These are phyloP conservation scores for Megaptera novaeangliae DNA, from an alignment of 2,113 vertebrate genomes.

Conservation along the genomic window DNA sequence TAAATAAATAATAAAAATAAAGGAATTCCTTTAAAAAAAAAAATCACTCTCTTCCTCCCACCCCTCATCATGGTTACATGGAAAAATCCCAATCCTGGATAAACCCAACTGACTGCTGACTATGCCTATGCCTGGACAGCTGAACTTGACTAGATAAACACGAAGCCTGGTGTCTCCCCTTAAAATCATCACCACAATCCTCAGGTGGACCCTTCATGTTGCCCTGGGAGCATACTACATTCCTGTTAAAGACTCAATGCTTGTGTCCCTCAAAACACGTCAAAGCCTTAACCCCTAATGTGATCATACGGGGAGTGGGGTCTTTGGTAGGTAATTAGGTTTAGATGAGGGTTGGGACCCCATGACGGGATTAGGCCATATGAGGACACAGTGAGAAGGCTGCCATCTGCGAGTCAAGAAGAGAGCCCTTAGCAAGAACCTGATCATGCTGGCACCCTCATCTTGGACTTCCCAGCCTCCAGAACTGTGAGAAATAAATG, in stretches of 20 bases:
- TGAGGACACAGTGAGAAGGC: background rate
- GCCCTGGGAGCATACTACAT: background rate
- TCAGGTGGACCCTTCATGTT: background rate
- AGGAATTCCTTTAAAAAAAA: background rate
- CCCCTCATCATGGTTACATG: background rate
- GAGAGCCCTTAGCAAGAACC: background rate
- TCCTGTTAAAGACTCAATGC: background rate
- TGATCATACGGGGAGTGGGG: background rate
- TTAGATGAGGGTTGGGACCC: background rate
- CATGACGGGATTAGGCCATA: background rate
- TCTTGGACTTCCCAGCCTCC: background rate
- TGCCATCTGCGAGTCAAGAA: background rate
- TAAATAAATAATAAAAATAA: too few relatives aligned
- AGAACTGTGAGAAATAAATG: background rate
- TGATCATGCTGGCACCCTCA: background rate
- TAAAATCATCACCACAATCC: background rate
- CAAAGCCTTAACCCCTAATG: background rate
- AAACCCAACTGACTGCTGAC: background rate
- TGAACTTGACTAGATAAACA: background rate
- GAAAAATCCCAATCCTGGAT: background rate
- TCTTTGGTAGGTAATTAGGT: background rate
- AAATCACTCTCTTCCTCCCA: background rate
- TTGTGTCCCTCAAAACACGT: background rate
- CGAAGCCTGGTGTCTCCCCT: background rate
- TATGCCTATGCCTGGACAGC: background rate